Base-by-base conservation (phyloP, 37 sponge, comb jelly and placozoan genomes). In the Petrosia ficiformis region DNA sequence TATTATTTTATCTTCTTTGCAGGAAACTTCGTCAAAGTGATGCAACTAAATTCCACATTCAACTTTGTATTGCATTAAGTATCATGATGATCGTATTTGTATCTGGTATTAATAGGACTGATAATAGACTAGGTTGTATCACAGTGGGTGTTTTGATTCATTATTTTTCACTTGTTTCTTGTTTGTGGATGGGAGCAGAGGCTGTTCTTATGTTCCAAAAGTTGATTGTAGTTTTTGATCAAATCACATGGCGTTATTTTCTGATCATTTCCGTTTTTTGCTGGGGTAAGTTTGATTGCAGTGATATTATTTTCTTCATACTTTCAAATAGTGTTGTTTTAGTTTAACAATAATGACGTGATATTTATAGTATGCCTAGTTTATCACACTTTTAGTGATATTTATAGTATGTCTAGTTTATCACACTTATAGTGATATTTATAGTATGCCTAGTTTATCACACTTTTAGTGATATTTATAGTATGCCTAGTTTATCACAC, bases 131-230 rank as follows among this genome's bases (percentile, higher is more conserved):
- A 22, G 73, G 32, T 39, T 88, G 89, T 66, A 83, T 70, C 21
- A 40, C 42, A 26, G 28, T 77, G 32, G 80, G 82, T 5, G 39
- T 61, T 2, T 59, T 83, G 1, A 76, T 88, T 24, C 84, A 64
- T 1, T 88, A 88, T 60, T 83, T 88, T 69, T 77, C 79, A 2
- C 59, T 83, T 56, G 83, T 78, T 42, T 59, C 84, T 34, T 69
- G 70, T 26, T 29, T 70, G 30, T 88, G 89, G 89, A 88, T 88
- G 89, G 89, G 85, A 37, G 82, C 82, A 36, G 89, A 88, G 54
- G 89, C 84, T 59, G 71, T 88, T 30, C 77, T 82, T 66, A 75
- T 88, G 74, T 82, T 77, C 43, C 70, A 77, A 57, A 81, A 81
- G 39, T 74, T 88, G 3, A 43, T 88, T 59, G 65, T 88, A 25